phyloP scores from a whole-genome alignment of 2,888 invertebrate genomes.

The Heliconius hortense region DNA sequence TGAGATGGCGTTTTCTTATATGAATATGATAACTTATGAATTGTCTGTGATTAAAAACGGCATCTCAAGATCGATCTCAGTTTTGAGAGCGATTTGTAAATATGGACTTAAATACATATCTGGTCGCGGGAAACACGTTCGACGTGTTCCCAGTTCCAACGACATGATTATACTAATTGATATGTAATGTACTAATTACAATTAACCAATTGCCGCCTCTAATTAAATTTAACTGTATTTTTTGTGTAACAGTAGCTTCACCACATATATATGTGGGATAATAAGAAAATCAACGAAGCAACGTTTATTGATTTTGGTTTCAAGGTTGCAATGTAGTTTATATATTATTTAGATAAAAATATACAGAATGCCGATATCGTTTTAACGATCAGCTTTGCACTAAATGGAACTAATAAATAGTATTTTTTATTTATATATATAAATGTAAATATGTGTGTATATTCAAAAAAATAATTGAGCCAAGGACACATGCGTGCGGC shows the following conservation, averaged over 20 bases:
- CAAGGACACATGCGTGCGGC: too few species aligned
- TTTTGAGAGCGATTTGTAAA: too few species aligned
- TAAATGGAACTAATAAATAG: constrained; percentile 12
- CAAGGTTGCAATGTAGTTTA: constrained; percentile 27
- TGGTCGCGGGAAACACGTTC: constrained; percentile 1
- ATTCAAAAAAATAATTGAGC: too few species aligned
- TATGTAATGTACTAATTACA: constrained; percentile 18
- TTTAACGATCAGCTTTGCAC: constrained; percentile 28
- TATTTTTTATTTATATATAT: background rate
- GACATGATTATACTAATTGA: constrained; percentile 26
- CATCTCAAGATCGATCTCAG: too few species aligned
- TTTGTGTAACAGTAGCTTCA: constrained; percentile 2
- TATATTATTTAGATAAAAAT: constrained; percentile 31
- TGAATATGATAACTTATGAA: too few species aligned
- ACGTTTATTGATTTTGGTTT: constrained; percentile 27
- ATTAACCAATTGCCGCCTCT: constrained; percentile 6
- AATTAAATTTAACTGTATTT: constrained; percentile 13
- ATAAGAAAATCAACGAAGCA: constrained; percentile 22
- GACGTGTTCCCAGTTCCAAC: constrained; percentile 17
- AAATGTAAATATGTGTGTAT: background rate
- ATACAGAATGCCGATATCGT: constrained; percentile 27
- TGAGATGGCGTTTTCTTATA: too few species aligned
- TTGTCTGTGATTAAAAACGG: too few species aligned
- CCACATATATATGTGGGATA: background rate
- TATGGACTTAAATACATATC: constrained; percentile 3